Percentiles rank a stretch among this genome's conserved stretches.
Conservation (phyloP, 37 sponge, comb jelly and placozoan genomes). For the Diacarnus erythraeanus region DNA sequence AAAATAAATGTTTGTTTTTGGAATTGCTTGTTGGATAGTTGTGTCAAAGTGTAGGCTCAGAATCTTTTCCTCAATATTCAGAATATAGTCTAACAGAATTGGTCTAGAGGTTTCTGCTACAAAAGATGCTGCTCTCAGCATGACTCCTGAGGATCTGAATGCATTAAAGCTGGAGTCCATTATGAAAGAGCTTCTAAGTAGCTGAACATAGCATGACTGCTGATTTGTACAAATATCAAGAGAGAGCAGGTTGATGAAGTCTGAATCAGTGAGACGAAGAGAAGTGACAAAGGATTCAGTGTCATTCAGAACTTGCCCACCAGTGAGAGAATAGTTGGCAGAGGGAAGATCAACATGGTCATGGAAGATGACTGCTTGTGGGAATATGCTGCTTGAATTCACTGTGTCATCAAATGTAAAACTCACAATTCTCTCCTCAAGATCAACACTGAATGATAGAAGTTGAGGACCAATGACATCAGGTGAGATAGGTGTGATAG, state of each 20-base stretch:
- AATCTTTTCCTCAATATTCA: slow-evolving; percentile 5
- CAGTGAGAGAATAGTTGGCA: slow-evolving; percentile 37
- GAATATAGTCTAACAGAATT: not conserved
- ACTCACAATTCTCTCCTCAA: slow-evolving; percentile 47
- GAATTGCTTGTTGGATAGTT: not conserved
- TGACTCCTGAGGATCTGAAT: not conserved
- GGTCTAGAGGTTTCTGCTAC: slow-evolving; percentile 5
- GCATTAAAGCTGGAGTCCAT: not conserved
- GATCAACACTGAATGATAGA: slow-evolving; percentile 50
- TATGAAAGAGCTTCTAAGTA: not conserved
- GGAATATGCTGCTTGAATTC: slow-evolving; percentile 28
- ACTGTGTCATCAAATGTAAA: slow-evolving; percentile 74
- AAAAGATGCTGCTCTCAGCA: not conserved
- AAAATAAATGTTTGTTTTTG: not conserved
- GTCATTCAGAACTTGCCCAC: slow-evolving; percentile 29
- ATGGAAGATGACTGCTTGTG: slow-evolving; percentile 50
- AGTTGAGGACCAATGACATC: slow-evolving; percentile 63
- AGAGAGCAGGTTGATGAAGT: slow-evolving; percentile 40
- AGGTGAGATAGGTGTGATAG: slow-evolving; percentile 37
- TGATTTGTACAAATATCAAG: slow-evolving; percentile 6
- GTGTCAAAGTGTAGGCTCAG: slow-evolving; percentile 7
- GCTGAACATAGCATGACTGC: slow-evolving; percentile 2
- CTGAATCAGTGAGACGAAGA: not conserved
- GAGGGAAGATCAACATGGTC: slow-evolving; percentile 45
- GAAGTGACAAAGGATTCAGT: slow-evolving; percentile 26